Evolutionary conservation across 1,140 invertebrate genomes (phyloP).

Genomic region (Drosophila mayri): DNA sequence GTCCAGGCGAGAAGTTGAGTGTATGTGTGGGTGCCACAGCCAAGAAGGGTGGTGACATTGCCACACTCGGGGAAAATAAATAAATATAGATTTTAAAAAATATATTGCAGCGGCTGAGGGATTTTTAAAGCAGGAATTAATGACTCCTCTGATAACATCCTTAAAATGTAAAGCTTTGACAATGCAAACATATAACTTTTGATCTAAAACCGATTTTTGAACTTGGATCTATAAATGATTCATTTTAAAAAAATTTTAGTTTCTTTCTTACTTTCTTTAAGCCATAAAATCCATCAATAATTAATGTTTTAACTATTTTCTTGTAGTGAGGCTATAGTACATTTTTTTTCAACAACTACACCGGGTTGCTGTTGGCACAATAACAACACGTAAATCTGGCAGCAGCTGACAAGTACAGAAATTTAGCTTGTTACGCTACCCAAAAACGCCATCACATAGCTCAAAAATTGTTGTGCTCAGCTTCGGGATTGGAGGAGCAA

Average conservation of each 20-base stretch:
- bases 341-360: constrained; percentile 35
- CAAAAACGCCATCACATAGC: constrained; percentile 47
- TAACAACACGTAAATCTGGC: constrained; percentile 80
- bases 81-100: not conserved
- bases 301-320: constrained; percentile 2
- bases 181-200: not conserved
- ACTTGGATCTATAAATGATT: not conserved
- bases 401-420: constrained; percentile 68
- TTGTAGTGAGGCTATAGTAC: not conserved
- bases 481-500: no score
- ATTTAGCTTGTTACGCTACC: constrained; percentile 54
- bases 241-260: not conserved
- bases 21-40: constrained; percentile 1
- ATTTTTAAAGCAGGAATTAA: not conserved
- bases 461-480: constrained; percentile 62
- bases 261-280: no score
- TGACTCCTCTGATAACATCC: not conserved
- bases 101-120: not conserved
- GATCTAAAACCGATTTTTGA: not conserved
- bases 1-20: constrained; percentile 47
- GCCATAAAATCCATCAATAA: no score
- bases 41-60: constrained; percentile 23
- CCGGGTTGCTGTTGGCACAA: constrained; percentile 50
- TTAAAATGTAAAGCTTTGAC: no score
- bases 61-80: constrained; percentile 7